Base-by-base conservation (phyloP, 1,140 invertebrate genomes). In the Oscheius sp. region DNA sequence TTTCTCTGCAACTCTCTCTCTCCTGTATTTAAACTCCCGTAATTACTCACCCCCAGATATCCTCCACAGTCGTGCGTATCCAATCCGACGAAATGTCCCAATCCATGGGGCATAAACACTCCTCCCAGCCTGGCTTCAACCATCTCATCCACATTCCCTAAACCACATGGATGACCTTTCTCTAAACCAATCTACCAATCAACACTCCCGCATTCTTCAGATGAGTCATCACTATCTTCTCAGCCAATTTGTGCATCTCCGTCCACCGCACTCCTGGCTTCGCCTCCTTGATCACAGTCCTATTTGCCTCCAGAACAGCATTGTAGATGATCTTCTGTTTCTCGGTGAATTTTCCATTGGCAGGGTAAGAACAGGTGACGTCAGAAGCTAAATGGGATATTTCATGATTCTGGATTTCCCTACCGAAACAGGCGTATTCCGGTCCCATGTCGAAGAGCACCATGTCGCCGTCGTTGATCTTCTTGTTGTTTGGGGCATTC, bases 31-130 rank as follows among this genome's bases (percentile, higher is more conserved):
- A n/a, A 10, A 10, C n/a, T n/a, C n/a, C 38, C 38, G 10, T n/a
- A 42, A 10, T n/a, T n/a, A 42, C 38, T 42, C 38, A 42, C 38
- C n/a, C 49, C 62, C 58, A 75, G 46, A 75, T 97, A 98, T 4
- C 94, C 96, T 34, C 95, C 96, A 59, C 95, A 94, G 87, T 99
- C 95, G 82, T 99, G 96, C 1, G 95, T 93, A 87, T 99, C 95
- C 45, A 94, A 85, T 0, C 94, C 95, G 85, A 99, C 86, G 45
- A 98, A 87, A 87, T 99, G 95, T 0, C 96, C 95, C 2, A 99
- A 86, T 13, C 96, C 96, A 85, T 99, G 96, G 1, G 95, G 95
- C 87, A 97, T 94, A 78, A 99, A 96, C 0, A 94, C 86, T 3
- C 91, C 92, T 29, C 90, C 91, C 1, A 99, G 84, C 29, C 85